phyloP scores from a whole-genome alignment of 2,888 invertebrate genomes.

The Pollenia amentaria region DNA sequence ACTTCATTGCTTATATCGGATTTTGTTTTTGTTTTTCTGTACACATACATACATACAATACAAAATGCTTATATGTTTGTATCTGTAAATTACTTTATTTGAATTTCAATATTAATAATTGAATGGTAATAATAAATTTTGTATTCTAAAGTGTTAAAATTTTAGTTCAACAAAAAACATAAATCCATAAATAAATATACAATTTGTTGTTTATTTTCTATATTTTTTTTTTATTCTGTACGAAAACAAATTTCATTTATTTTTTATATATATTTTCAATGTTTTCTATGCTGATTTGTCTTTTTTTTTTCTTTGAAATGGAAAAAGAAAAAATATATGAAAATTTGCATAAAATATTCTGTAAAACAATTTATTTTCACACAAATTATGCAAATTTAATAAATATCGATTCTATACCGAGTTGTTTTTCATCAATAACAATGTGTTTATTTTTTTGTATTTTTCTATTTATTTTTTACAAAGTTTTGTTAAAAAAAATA shows the following conservation, averaged over 20 bases:
- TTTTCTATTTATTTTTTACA: conserved; percentile 11
- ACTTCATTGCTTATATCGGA: conserved; percentile 8
- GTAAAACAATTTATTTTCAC: conserved; percentile 34
- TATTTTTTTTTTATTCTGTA: not conserved
- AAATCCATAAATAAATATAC: conserved; percentile 42
- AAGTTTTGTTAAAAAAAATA: conserved; percentile 13
- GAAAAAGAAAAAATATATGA: conserved; percentile 1
- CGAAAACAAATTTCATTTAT: conserved; percentile 9
- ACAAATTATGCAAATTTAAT: conserved; percentile 58
- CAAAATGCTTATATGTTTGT: not conserved
- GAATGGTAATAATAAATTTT: conserved; percentile 49
- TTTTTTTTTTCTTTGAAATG: not conserved
- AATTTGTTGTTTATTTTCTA: conserved; percentile 1
- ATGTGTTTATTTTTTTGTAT: conserved; percentile 17
- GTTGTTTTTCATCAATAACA: conserved; percentile 43
- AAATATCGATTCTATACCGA: conserved; percentile 40
- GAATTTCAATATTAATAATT: conserved; percentile 51
- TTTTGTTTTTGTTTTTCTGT: conserved; percentile 1
- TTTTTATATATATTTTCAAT: not conserved
- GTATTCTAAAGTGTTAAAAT: conserved; percentile 43
- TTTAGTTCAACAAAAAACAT: conserved; percentile 27
- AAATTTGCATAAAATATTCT: conserved; percentile 59
- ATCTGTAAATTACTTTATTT: conserved; percentile 37
- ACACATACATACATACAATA: not conserved
- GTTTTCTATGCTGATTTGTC: conserved; percentile 5